A percentile compares a stretch with the other conserved stretches of the same genome.
Conservation (phyloP, 1,140 invertebrate genomes). For the Drosophila saltans region DNA sequence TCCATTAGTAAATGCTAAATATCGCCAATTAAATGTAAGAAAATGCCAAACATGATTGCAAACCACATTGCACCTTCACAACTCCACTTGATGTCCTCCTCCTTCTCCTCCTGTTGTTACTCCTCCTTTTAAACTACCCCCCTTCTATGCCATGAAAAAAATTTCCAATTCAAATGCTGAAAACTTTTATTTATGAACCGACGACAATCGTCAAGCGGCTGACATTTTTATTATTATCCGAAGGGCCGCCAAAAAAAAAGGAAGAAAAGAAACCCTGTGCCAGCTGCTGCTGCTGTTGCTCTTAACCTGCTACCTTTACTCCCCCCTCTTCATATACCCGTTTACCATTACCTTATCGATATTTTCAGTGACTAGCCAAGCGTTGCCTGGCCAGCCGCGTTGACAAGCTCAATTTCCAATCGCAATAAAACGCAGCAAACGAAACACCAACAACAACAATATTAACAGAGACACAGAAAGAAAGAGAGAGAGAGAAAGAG, state of each 20-base stretch:
- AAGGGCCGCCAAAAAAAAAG: constrained; percentile 47
- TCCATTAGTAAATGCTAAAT: constrained; percentile 81
- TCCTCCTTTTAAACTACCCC: not conserved
- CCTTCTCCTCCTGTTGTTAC: not conserved
- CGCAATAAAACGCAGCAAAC: constrained; percentile 80
- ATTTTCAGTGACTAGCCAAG: constrained; percentile 65
- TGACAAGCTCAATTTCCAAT: constrained; percentile 82
- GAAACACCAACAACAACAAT: constrained; percentile 20
- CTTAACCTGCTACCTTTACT: constrained; percentile 8
- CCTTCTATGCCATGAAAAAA: constrained; percentile 3
- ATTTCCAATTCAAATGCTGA: constrained; percentile 78
- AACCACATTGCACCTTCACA: constrained; percentile 22
- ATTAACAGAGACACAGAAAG: not conserved
- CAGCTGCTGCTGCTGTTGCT: constrained; percentile 50
- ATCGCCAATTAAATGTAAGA: constrained; percentile 77
- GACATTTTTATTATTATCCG: constrained; percentile 78
- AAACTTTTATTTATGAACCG: constrained; percentile 73
- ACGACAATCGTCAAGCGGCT: constrained; percentile 63
- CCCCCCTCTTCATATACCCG: constrained; percentile 6
- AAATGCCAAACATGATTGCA: constrained; percentile 56
- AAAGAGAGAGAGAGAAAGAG: not conserved
- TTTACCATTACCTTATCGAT: constrained; percentile 6
- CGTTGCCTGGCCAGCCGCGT: constrained; percentile 68
- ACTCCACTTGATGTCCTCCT: too few relatives aligned
- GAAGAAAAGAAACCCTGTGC: constrained; percentile 24